A percentile compares a stretch with the other conserved stretches of the same genome.
phyloP scores from a whole-genome alignment of 2,797 vertebrate species.

The Thalassophryne amazonica region DNA sequence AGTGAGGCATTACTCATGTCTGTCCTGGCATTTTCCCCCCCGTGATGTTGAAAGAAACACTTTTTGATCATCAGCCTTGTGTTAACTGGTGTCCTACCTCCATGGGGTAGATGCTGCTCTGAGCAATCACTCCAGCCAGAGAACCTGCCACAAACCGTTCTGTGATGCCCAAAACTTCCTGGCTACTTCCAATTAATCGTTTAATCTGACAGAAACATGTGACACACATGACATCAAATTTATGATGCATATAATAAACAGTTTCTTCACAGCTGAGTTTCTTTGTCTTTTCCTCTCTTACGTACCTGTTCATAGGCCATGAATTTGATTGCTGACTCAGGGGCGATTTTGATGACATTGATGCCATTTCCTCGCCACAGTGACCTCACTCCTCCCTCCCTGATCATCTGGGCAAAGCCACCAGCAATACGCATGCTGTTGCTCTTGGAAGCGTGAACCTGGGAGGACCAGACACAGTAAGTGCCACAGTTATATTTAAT shows the following conservation, averaged over 20 bases:
- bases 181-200: slow-evolving; percentile 89
- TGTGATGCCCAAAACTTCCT: slow-evolving; percentile 87
- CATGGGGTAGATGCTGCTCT: slow-evolving; percentile 98
- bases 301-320: slow-evolving; percentile 96
- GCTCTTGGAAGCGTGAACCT: slow-evolving; percentile 93
- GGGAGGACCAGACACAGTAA: not conserved
- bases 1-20: too few species aligned
- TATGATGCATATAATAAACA: too few species aligned
- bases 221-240: not conserved
- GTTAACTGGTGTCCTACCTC: slow-evolving; percentile 79
- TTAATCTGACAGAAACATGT: slow-evolving; percentile 90
- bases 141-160: slow-evolving; percentile 91
- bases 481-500: not conserved
- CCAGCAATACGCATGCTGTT: slow-evolving; percentile 91
- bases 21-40: not conserved
- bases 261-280: not conserved
- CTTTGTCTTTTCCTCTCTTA: too few species aligned
- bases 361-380: slow-evolving; percentile 96
- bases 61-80: not conserved
- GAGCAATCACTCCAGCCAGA: slow-evolving; percentile 88
- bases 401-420: slow-evolving; percentile 90
- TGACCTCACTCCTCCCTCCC: slow-evolving; percentile 87
- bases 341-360: slow-evolving; percentile 95
- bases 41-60: not conserved
- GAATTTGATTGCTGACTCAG: slow-evolving; percentile 96